phyloP scores from a whole-genome alignment of 2,888 invertebrate genomes.

The Busseola fusca region DNA sequence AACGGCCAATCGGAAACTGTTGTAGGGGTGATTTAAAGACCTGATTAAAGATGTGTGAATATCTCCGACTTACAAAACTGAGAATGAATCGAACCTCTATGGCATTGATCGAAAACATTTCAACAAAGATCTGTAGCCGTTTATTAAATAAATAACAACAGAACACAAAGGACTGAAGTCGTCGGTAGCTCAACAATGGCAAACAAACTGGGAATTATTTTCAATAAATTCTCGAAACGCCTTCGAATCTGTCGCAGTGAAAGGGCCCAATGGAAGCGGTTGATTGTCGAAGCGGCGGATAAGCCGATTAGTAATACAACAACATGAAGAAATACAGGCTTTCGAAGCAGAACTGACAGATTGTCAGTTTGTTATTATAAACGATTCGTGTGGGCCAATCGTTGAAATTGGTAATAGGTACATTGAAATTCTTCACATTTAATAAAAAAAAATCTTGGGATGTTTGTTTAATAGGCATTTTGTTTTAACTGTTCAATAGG shows the following conservation, averaged over 20 bases:
- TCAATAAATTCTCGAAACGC: slow-evolving; percentile 86
- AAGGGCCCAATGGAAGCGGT: slow-evolving; percentile 76
- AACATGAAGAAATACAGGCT: slow-evolving; percentile 80
- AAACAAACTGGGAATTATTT: slow-evolving; percentile 88
- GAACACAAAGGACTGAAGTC: slow-evolving; percentile 76
- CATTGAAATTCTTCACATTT: slow-evolving; percentile 26
- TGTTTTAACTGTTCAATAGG: neutral
- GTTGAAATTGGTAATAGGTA: slow-evolving; percentile 38
- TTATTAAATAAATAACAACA: slow-evolving; percentile 88
- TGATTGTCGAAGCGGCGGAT: slow-evolving; percentile 75
- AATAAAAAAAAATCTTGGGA: neutral
- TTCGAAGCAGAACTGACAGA: slow-evolving; percentile 73
- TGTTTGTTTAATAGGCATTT: neutral
- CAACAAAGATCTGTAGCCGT: slow-evolving; percentile 81
- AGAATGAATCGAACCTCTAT: slow-evolving; percentile 70
- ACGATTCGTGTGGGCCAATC: slow-evolving; percentile 54
- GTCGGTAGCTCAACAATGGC: slow-evolving; percentile 84
- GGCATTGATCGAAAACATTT: slow-evolving; percentile 76
- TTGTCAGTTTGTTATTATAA: slow-evolving; percentile 74
- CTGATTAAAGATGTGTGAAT: slow-evolving; percentile 61
- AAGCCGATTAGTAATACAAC: slow-evolving; percentile 87
- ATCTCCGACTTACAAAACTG: slow-evolving; percentile 56
- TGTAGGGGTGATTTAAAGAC: slow-evolving; percentile 43
- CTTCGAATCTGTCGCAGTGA: slow-evolving; percentile 78
- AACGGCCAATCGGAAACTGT: slow-evolving; percentile 19